Evolutionary conservation across 2,113 vertebrate genomes (phyloP).

Genomic region (Ornithorhynchus anatinus): DNA sequence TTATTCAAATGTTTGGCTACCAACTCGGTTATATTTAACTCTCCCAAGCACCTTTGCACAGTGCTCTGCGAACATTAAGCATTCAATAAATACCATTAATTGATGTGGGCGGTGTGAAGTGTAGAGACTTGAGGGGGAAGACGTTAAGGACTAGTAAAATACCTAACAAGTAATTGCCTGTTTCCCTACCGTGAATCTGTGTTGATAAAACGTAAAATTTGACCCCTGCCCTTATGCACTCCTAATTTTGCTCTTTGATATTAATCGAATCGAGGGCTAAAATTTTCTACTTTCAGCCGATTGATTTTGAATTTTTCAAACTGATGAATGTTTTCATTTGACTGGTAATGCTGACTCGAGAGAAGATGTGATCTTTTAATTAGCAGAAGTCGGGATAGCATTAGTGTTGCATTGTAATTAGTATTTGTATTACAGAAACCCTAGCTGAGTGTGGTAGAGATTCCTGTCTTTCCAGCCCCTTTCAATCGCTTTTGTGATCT

Average conservation of each 20-base stretch:
- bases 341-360: conserved; percentile 73
- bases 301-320: conserved; percentile 69
- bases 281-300: conserved; percentile 59
- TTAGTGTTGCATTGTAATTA: conserved; percentile 72
- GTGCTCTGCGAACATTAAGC: too few relatives aligned
- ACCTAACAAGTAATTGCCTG: neutral
- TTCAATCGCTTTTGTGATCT: conserved; percentile 15
- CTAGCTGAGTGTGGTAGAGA: conserved; percentile 38
- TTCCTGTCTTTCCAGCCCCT: conserved; percentile 30
- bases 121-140: neutral
- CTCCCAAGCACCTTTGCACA: too few relatives aligned
- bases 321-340: conserved; percentile 77
- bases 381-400: conserved; percentile 78
- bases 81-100: too few relatives aligned
- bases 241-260: conserved; percentile 38
- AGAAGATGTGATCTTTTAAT: conserved; percentile 79
- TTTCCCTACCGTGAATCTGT: neutral
- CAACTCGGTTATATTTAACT: too few relatives aligned
- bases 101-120: neutral
- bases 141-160: neutral
- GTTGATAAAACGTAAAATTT: neutral
- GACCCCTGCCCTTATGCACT: conserved; percentile 31
- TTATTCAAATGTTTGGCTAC: too few relatives aligned
- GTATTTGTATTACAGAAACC: conserved; percentile 60
- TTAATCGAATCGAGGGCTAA: conserved; percentile 36